Evolutionary conservation across 2,888 invertebrate species (phyloP), one percentile per base, ranked within the genome.

Genomic region (Ditula angustiorana): DNA sequence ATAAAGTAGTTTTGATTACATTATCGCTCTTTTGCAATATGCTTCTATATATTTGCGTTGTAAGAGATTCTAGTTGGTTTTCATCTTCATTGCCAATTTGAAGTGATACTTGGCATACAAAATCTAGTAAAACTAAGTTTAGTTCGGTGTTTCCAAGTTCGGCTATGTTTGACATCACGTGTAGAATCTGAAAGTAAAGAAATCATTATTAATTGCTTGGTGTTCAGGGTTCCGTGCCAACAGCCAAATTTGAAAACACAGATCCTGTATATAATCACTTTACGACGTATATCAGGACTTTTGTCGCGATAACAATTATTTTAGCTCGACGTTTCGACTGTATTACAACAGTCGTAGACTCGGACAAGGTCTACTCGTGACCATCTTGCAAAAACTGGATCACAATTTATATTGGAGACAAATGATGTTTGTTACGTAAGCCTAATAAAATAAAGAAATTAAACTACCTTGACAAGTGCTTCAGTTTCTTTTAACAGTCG

Each of bases 141-240:
- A 85, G 67, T 74, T 87, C 87, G 4, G 69, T 73, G 66, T 81
- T 82, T n/a, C 78, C 77, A n/a, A 74, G 72, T 60, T 75, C 68
- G 37, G 82, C 67, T 28, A 88, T 75, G 49, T 71, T 76, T 16
- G 79, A 77, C 24, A 87, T 76, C 1, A 80, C 73, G 62, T 86
- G 83, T 11, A 87, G 74, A 30, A 89, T 76, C 91, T 92, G 71
- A 53, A 80, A 56, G 5, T 19, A 50, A 49, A 26, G 11, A 76
- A 37, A 26, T 19, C 30, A 26, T 26, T 8, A 41, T 41, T 41
- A 41, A 8, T 41, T 33, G 10, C 10, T 33, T 33, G 7, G 2
- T 33, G 33, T 4, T 33, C 4, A 7, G 7, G 10, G 11, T 7
- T 33, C n/a, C n/a, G n/a, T n/a, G n/a, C n/a, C n/a, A n/a, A n/a